Percentiles rank a stretch among this genome's conserved stretches.
Conservation (phyloP, 2,888 invertebrate genomes). For the Smittia aterrima region DNA sequence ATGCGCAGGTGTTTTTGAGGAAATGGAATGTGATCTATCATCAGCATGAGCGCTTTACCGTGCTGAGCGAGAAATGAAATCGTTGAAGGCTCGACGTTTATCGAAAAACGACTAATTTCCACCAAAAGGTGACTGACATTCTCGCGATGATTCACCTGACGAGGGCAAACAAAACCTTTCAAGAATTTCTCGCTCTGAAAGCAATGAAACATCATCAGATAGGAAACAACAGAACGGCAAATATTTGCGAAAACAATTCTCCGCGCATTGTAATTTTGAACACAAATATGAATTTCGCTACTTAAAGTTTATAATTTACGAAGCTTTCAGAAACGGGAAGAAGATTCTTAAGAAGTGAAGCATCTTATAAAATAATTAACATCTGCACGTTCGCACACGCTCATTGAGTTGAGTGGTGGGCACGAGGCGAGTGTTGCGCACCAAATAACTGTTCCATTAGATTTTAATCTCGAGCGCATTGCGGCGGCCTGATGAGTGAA, state of each 20-base stretch:
- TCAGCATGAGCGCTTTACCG: neutral
- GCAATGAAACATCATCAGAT: neutral
- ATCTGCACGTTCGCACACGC: slow-evolving; percentile 1
- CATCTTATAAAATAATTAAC: slow-evolving; percentile 9
- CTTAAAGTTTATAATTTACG: neutral
- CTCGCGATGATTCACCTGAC: neutral
- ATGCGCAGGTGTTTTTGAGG: neutral
- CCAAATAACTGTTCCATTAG: neutral
- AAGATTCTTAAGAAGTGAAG: neutral
- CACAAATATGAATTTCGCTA: neutral
- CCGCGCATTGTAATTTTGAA: neutral
- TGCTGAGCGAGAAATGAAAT: neutral
- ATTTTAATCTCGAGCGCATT: neutral
- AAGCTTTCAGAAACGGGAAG: neutral
- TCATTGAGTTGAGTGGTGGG: neutral
- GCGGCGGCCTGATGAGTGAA: neutral
- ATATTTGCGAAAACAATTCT: slow-evolving; percentile 8
- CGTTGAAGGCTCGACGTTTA: neutral
- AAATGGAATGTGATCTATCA: slow-evolving; percentile 15
- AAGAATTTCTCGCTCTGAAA: neutral
- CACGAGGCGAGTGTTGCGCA: neutral
- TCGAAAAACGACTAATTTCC: neutral
- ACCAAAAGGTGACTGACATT: neutral
- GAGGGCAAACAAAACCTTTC: neutral
- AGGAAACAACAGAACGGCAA: neutral